Evolutionary conservation across 2,113 vertebrate genomes (phyloP).

Genomic region (Protomyctophum bolini): DNA sequence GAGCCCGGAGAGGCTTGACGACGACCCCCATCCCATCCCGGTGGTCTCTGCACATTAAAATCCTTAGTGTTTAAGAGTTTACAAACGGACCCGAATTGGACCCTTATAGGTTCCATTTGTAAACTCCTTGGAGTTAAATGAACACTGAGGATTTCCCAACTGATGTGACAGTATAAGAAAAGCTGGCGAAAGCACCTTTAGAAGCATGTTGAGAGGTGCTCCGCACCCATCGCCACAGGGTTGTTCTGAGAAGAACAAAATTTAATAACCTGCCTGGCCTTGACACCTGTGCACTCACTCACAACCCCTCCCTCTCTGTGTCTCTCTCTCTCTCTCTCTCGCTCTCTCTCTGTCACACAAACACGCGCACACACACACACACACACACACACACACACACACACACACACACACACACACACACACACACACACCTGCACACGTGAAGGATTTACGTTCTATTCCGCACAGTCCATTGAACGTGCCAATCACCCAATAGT

Average conservation of each 20-base stretch:
- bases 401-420: background rate
- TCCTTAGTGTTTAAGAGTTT: too few species aligned
- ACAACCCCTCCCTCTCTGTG: background rate
- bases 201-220: conserved; percentile 57
- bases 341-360: conserved; percentile 18
- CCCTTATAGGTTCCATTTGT: too few species aligned
- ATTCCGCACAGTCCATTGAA: conserved; percentile 73
- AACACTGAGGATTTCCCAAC: background rate
- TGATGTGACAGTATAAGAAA: conserved; percentile 30
- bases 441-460: conserved; percentile 68
- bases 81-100: too few species aligned
- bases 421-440: conserved; percentile 65
- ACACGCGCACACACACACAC: background rate
- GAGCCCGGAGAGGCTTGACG: conserved; percentile 9
- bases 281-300: conserved; percentile 79
- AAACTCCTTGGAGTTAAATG: too few species aligned
- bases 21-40: conserved; percentile 2
- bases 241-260: conserved; percentile 79
- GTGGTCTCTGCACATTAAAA: conserved; percentile 9
- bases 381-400: background rate
- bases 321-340: background rate
- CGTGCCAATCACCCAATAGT: conserved; percentile 65
- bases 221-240: conserved; percentile 61
- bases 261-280: conserved; percentile 83
- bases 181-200: conserved; percentile 45